A percentile compares a stretch with the other conserved stretches of the same genome.
Conservation (phyloP, 2,113 vertebrate species). For the Polypterus bichir region DNA sequence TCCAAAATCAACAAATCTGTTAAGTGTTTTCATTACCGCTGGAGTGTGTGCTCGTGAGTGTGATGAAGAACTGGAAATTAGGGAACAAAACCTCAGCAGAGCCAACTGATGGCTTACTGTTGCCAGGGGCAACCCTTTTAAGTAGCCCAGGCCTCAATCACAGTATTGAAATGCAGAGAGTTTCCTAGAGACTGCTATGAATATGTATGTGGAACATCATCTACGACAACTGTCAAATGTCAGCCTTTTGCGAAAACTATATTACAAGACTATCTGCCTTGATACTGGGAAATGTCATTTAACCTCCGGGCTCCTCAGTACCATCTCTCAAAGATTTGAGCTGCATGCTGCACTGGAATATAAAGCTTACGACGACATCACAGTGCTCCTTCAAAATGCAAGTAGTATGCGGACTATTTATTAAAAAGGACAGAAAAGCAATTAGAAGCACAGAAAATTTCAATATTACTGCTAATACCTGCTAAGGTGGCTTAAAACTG, state of each 20-base stretch:
- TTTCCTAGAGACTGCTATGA: conserved; percentile 26
- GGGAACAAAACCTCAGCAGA: not conserved
- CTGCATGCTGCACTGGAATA: conserved; percentile 20
- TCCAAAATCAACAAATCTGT: not conserved
- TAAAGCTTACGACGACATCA: conserved; percentile 2
- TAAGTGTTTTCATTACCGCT: not conserved
- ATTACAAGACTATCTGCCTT: not conserved
- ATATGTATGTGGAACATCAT: conserved; percentile 33
- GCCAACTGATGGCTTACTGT: conserved; percentile 5
- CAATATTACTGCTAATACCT: no score
- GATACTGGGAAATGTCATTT: not conserved
- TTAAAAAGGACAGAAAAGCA: no score
- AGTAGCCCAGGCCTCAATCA: conserved; percentile 6
- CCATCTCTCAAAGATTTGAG: not conserved
- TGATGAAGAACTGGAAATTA: conserved; percentile 3
- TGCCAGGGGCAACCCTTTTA: conserved; percentile 12
- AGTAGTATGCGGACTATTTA: no score
- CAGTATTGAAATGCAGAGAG: conserved; percentile 8
- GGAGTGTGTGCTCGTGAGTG: conserved; percentile 6
- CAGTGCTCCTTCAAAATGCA: no score
- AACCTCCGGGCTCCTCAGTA: no score
- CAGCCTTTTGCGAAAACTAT: conserved; percentile 14
- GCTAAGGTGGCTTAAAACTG: no score
- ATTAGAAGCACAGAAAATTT: no score
- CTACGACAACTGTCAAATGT: conserved; percentile 29